Conservation (phyloP, 2,888 invertebrate species). For the Melanostoma mellinum region DNA sequence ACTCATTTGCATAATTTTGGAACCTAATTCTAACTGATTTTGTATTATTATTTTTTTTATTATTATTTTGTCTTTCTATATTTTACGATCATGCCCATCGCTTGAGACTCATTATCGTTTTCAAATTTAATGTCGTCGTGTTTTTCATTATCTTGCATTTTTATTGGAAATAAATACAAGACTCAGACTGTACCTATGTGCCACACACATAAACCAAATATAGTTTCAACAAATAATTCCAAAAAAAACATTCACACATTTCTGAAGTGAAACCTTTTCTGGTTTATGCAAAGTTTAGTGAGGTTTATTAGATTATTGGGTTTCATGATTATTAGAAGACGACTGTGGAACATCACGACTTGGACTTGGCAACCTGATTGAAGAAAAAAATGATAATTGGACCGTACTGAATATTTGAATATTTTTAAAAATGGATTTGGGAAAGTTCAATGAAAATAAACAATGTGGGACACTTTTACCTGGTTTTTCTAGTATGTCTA, state of each 20-base stretch:
- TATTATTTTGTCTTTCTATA: conserved; percentile 5
- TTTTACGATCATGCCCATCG: conserved; percentile 43
- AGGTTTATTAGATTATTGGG: neutral
- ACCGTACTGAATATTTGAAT: neutral
- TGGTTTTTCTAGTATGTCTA: too few relatives aligned
- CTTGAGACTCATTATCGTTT: conserved; percentile 40
- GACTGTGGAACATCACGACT: neutral
- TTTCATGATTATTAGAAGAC: too few relatives aligned
- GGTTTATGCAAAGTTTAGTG: neutral
- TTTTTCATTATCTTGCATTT: conserved; percentile 53
- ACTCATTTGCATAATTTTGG: conserved; percentile 59
- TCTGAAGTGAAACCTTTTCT: conserved; percentile 13
- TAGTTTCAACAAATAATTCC: neutral
- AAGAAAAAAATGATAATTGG: neutral
- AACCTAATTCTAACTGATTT: conserved; percentile 37
- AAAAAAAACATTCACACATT: conserved; percentile 1
- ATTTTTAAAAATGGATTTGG: neutral
- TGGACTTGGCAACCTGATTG: too few relatives aligned
- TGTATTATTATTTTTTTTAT: conserved; percentile 6
- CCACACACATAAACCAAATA: conserved; percentile 6
- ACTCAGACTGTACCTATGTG: neutral
- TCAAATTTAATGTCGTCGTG: conserved; percentile 53
- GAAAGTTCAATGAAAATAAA: too few relatives aligned
- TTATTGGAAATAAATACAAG: conserved; percentile 28
- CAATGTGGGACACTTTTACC: too few relatives aligned